These are phyloP conservation scores for Phenganax subtilis DNA, from an alignment of 92 coral and sea anemone species.

Conservation along the genomic window DNA sequence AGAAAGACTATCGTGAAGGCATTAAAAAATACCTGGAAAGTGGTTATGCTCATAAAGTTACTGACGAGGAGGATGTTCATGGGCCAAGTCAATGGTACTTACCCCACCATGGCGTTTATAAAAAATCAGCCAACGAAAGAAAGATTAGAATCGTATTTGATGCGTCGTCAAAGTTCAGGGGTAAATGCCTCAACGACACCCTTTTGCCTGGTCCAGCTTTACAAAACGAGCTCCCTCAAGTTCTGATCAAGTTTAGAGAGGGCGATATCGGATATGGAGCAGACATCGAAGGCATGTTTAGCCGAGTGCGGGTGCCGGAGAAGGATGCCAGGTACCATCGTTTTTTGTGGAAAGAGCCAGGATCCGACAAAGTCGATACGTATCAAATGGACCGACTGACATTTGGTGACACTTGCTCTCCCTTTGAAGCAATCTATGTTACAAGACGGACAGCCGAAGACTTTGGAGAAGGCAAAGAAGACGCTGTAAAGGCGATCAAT, in stretches of 20 bases:
- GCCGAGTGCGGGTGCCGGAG: constrained; percentile 45
- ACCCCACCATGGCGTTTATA: constrained; percentile 27
- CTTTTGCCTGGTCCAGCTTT: constrained; percentile 51
- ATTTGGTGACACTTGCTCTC: constrained; percentile 53
- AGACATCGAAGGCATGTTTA: constrained; percentile 57
- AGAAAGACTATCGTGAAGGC: constrained; percentile 50
- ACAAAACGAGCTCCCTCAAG: constrained; percentile 48
- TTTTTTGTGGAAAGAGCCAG: constrained; percentile 56
- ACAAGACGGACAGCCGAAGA: constrained; percentile 49
- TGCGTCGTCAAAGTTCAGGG: constrained; percentile 29
- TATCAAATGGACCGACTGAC: constrained; percentile 46
- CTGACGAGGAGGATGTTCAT: constrained; percentile 45
- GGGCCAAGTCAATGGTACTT: constrained; percentile 31
- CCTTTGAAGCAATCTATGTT: constrained; percentile 52
- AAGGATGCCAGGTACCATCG: constrained; percentile 52
- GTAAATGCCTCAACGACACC: constrained; percentile 47
- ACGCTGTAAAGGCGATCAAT: constrained; percentile 45
- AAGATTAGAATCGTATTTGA: constrained; percentile 32
- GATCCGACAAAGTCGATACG: constrained; percentile 31
- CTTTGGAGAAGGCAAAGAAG: constrained; percentile 20
- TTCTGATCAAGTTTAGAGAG: constrained; percentile 37
- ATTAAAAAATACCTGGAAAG: constrained; percentile 46
- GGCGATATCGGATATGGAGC: constrained; percentile 51
- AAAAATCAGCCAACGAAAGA: constrained; percentile 14
- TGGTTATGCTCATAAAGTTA: constrained; percentile 50